phyloP scores from a whole-genome alignment of 2,888 invertebrate genomes.

The Meta bourneti region DNA sequence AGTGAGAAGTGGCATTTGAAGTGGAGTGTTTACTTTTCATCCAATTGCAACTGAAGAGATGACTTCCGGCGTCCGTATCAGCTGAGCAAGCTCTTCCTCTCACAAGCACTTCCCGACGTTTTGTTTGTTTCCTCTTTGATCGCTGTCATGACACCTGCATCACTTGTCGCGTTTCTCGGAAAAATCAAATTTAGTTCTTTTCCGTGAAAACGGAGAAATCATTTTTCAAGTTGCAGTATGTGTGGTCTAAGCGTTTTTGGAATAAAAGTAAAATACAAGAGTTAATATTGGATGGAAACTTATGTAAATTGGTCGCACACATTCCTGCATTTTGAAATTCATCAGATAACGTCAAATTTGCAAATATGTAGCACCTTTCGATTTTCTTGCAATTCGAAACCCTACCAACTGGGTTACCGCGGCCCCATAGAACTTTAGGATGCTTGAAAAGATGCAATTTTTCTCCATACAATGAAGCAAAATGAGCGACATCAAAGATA shows the following conservation, averaged over 20 bases:
- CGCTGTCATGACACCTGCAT: neutral
- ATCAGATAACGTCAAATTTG: too few relatives aligned
- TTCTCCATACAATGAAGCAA: too few relatives aligned
- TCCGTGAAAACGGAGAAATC: neutral
- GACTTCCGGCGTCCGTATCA: neutral
- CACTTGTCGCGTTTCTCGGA: neutral
- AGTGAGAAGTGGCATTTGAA: neutral
- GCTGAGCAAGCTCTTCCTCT: neutral
- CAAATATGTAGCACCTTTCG: too few relatives aligned
- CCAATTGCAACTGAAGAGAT: neutral
- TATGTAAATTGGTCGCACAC: too few relatives aligned
- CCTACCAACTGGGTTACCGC: too few relatives aligned
- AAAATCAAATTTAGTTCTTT: neutral
- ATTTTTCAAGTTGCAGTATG: neutral
- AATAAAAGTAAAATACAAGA: neutral
- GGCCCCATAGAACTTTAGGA: too few relatives aligned
- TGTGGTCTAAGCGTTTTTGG: neutral
- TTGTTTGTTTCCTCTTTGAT: too few relatives aligned
- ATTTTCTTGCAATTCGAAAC: too few relatives aligned
- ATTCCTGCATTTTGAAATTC: too few relatives aligned
- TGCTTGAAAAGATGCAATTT: too few relatives aligned
- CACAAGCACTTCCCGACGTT: neutral
- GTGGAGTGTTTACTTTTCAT: neutral
- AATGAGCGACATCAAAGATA: too few relatives aligned
- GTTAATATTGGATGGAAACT: neutral